Evolutionary conservation across 2,113 vertebrate genomes (phyloP), one percentile per base, ranked within the genome.

Genomic region (Cyanoliseus patagonus): DNA sequence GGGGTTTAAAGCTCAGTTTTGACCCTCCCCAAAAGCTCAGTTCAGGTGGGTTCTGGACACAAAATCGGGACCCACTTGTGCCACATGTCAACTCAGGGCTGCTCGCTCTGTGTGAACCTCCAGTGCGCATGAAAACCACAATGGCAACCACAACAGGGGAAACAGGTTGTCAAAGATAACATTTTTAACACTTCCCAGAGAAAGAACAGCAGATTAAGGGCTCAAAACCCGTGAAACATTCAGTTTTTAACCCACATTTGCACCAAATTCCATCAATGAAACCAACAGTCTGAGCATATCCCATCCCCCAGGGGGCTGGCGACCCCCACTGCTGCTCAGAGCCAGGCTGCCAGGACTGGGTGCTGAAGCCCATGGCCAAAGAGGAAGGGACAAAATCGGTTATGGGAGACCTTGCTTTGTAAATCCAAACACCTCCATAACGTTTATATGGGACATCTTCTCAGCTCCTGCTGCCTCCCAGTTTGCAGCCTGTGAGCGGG

Each of bases 181-280:
- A 30, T 49, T 92, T 91, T 83, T 66, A 64, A 80, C 79, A 86
- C 42, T 92, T 92, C 59, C n/a, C 66, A 90, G 42, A 57, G 76
- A 88, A 78, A 89, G n/a, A 94, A 88, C 59, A 86, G 33, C 52
- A 91, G n/a, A 51, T 95, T 89, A 91, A 94, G 49, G 51, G 39
- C 73, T 91, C 63, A 84, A 95, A 87, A 59, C 33, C 2, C 73
- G 78, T 13, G 62, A 82, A n/a, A 62, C 70, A 17, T 92, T 95
- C 68, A 79, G 41, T 80, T 96, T 96, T 95, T 73, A 93, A 95
- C 25, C 89, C 84, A 25, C 39, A 66, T 85, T 96, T 92, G 70
- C 78, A 97, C 41, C 74, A 77, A 91, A 85, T 85, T 77, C 84
- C 37, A 20, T 67, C 75, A 86, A 83, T 53, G 49, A 91, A 78